Evolutionary conservation across 2,888 invertebrate genomes (phyloP).

Genomic region (Blastobasis lacticolella): DNA sequence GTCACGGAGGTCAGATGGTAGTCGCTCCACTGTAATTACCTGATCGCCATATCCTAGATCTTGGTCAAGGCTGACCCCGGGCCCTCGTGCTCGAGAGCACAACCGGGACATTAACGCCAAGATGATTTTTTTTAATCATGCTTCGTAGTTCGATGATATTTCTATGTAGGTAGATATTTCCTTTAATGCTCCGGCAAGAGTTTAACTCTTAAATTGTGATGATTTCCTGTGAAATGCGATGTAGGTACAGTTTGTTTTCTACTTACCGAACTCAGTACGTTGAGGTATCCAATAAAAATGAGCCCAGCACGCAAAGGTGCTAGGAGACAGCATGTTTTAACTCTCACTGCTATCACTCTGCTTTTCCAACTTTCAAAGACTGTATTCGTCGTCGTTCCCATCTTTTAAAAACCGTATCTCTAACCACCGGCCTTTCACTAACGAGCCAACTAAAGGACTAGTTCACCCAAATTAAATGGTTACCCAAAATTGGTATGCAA

Average conservation of each 20-base stretch:
- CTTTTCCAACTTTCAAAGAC: constrained; percentile 32
- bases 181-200: too few relatives aligned
- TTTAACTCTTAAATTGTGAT: too few relatives aligned
- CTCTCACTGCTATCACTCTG: constrained; percentile 18
- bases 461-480: neutral
- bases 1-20: too few relatives aligned
- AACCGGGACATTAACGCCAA: too few relatives aligned
- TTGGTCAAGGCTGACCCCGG: too few relatives aligned
- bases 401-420: neutral
- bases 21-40: too few relatives aligned
- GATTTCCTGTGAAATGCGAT: too few relatives aligned
- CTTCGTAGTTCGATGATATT: too few relatives aligned
- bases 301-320: constrained; percentile 43
- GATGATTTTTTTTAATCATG: too few relatives aligned
- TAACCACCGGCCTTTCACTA: neutral
- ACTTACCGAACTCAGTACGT: constrained; percentile 31
- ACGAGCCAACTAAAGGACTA: neutral
- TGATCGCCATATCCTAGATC: too few relatives aligned
- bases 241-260: neutral
- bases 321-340: constrained; percentile 43
- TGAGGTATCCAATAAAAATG: constrained; percentile 39
- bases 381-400: constrained; percentile 29
- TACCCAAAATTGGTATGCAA: neutral
- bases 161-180: too few relatives aligned
- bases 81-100: too few relatives aligned